Base-by-base conservation (phyloP, 2,113 vertebrate genomes). In the Collichthys lucidus region DNA sequence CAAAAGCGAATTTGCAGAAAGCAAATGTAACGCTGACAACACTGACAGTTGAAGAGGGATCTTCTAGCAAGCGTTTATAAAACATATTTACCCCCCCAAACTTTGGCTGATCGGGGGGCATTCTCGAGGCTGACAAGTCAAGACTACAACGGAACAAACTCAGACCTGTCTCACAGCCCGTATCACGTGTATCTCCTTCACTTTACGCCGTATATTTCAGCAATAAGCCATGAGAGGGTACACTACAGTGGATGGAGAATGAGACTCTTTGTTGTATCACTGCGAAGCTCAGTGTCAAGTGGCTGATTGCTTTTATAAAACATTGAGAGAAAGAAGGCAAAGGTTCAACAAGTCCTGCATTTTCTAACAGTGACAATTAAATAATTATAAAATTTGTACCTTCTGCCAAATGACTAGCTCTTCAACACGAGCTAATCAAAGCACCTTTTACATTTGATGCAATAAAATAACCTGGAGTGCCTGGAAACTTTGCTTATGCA, bases 1-100 rank as follows among this genome's bases (percentile, higher is more conserved):
- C 86, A 88, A 88, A 85, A 82, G 74, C 76, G 72, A 80, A 84
- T 80, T 66, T 65, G 77, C 44, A 66, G 82, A 83, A 84, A 88
- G 79, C 85, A 83, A 90, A 86, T 65, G 84, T 85, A 88, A 77
- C 24, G 14, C 65, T 71, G 84, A 88, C 79, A 85, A 68, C 64
- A 17, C 6, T 86, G 89, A 88, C 88, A 91, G 86, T 16, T 64
- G 77, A 85, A 63, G 81, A 76, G 75, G 59, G 69, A 76, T 87
- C 86, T 66, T 80, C 77, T 20, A 40, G 76, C 66, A 15, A 73
- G 68, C 62, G 56, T 88, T 87, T 86, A 82, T 68, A 82, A 89
- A 89, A 82, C 72, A 87, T 82, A 77, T 87, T 80, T 61, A 83
- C 65, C 63, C 63, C 63, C 63, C 22, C 53, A 87, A 86, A 84